Percentiles rank a stretch among this genome's conserved stretches.
These are phyloP conservation scores for Pararge aegeria DNA, from an alignment of 1,140 invertebrate genomes.

Conservation along the genomic window DNA sequence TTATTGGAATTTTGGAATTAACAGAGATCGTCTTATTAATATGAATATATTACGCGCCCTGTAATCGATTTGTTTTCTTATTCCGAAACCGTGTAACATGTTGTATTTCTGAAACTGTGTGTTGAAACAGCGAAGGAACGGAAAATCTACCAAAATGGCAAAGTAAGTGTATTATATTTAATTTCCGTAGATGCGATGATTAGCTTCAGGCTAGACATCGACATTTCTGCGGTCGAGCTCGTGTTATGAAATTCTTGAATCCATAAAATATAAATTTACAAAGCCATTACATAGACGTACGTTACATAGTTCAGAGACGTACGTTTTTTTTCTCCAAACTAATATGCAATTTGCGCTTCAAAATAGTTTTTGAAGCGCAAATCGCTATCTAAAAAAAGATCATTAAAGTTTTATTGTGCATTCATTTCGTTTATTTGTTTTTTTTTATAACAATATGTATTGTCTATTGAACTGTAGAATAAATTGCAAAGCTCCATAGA, in stretches of 20 bases:
- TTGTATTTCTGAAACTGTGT: slow-evolving; percentile 24
- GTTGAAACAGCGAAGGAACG: slow-evolving; percentile 19
- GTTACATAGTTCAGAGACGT: no score
- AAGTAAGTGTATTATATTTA: slow-evolving; percentile 48
- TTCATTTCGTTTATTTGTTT: no score
- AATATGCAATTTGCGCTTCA: no score
- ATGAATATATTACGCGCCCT: slow-evolving; percentile 40
- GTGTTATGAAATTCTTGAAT: slow-evolving; percentile 11
- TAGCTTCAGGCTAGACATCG: slow-evolving; percentile 7
- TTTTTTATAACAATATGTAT: no score
- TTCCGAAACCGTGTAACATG: slow-evolving; percentile 34
- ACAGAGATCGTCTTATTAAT: slow-evolving; percentile 15
- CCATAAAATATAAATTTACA: background rate
- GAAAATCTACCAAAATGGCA: slow-evolving; percentile 47
- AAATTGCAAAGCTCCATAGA: no score
- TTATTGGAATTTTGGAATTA: slow-evolving; percentile 15
- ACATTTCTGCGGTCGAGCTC: slow-evolving; percentile 6
- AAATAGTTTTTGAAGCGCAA: no score
- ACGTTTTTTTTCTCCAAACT: no score
- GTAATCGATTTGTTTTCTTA: slow-evolving; percentile 36
- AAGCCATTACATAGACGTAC: background rate
- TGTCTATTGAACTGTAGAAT: no score
- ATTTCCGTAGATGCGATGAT: slow-evolving; percentile 15
- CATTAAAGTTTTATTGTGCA: no score
- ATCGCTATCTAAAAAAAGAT: no score